These are phyloP conservation scores for Adelognathus sp. DNA, from an alignment of 2,888 invertebrate species.

Conservation along the genomic window DNA sequence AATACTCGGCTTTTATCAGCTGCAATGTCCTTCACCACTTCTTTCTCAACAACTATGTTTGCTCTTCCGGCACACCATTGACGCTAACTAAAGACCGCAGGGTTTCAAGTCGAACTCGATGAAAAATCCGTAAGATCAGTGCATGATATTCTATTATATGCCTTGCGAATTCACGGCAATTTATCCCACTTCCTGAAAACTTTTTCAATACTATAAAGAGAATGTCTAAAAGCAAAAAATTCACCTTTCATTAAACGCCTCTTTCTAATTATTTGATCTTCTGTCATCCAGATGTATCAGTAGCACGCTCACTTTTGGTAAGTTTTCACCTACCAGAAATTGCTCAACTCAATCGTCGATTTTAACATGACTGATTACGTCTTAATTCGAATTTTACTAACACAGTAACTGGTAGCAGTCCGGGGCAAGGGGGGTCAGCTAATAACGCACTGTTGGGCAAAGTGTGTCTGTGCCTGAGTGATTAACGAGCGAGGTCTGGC, in stretches of 20 bases:
- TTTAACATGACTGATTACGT: background rate
- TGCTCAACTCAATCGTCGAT: background rate
- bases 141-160: background rate
- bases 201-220: background rate
- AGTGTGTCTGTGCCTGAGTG: constrained; percentile 55
- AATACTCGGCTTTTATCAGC: constrained; percentile 16
- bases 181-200: background rate
- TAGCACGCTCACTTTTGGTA: background rate
- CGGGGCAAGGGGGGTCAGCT: background rate
- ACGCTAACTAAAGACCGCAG: background rate
- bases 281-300: background rate
- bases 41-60: background rate
- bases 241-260: background rate
- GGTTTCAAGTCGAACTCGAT: too few relatives aligned
- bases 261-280: background rate
- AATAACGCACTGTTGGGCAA: constrained; percentile 6
- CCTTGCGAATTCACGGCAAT: background rate
- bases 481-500: constrained; percentile 60
- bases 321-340: background rate
- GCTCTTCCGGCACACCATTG: constrained; percentile 35
- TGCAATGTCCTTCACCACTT: constrained; percentile 2
- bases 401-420: background rate
- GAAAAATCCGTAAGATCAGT: constrained; percentile 20
- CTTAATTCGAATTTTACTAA: background rate
- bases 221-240: background rate